Percentiles rank a stretch among this genome's conserved stretches.
Conservation (phyloP, 2,888 invertebrate genomes). For the Operophtera brumata region DNA sequence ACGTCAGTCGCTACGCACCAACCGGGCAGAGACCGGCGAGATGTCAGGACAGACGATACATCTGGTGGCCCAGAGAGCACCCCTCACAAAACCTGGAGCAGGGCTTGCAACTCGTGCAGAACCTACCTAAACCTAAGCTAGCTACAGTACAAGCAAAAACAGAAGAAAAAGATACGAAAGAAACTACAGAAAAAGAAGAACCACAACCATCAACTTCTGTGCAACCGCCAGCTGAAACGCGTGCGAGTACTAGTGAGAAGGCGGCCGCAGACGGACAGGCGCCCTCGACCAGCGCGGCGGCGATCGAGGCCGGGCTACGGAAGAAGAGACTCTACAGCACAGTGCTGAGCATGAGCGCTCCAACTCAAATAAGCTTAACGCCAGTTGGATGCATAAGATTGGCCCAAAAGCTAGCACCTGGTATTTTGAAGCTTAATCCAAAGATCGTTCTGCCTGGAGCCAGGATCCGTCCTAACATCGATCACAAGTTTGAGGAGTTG, state of each 20-base stretch:
- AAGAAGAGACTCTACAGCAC: constrained; percentile 79
- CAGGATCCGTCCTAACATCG: constrained; percentile 58
- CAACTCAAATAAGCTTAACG: constrained; percentile 54
- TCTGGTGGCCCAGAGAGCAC: constrained; percentile 68
- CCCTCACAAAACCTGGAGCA: constrained; percentile 55
- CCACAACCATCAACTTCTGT: constrained; percentile 34
- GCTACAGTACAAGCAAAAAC: constrained; percentile 34
- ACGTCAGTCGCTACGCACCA: constrained; percentile 69
- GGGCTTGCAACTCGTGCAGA: constrained; percentile 49
- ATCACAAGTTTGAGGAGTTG: constrained; percentile 77
- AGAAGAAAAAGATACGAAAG: constrained; percentile 30
- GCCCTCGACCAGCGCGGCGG: constrained; percentile 62
- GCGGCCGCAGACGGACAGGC: constrained; percentile 51
- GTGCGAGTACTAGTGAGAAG: constrained; percentile 47
- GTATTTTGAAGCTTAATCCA: constrained; percentile 66
- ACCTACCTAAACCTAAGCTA: constrained; percentile 31
- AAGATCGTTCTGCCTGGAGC: constrained; percentile 63
- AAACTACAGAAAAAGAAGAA: constrained; percentile 29
- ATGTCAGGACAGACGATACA: constrained; percentile 57
- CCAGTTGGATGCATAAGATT: constrained; percentile 59
- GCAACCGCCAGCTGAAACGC: constrained; percentile 35
- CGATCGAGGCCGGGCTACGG: constrained; percentile 52
- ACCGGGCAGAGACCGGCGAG: constrained; percentile 62
- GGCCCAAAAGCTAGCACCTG: constrained; percentile 66
- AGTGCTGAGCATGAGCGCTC: constrained; percentile 74